Base-by-base conservation (phyloP, 2,888 invertebrate species). In the Arrhopalites spinosus region DNA sequence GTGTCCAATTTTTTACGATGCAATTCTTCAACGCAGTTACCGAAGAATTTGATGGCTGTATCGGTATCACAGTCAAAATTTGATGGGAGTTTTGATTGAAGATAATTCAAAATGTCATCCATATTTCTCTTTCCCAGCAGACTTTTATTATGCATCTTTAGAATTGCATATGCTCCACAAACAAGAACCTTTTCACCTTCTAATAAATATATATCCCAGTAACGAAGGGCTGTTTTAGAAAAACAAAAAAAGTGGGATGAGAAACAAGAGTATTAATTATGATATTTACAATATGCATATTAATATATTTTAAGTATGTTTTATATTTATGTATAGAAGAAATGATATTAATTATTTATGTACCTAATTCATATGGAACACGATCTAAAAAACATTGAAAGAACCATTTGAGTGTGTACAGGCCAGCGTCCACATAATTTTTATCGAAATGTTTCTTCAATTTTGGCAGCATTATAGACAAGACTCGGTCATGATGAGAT, bases 341-440 rank as follows among this genome's bases (percentile, higher is more conserved):
- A 7, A 36, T 36, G 36, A 36, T 36, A 36, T 3, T 36, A 36
- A 36, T 11, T 7, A 36, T 36, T 36, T 36, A 11, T 36, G 3
- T 36, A 36, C 36, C 36, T 36, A 36, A 36, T 23, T 80, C 79
- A 68, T 74, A 80, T 63, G 81, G 78, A 61, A 81, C 96, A 86
- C 98, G 90, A 87, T 99, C 99, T 83, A 99, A 92, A 86, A 99
- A 99, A 86, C 98, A 98, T 84, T 99, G 98, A 87, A 99, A 96
- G 88, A 97, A 99, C 98, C 98, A 99, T 86, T 99, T 99, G 61
- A 99, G 90, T 47, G 98, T 95, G 87, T 99, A 99, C 70, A 98
- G 89, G 85, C 96, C 95, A 53, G 97, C 93, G 86, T 96, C 96
- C 82, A 99, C 92, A 83, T 95, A 96, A 86, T 95, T 93, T 85